These are phyloP conservation scores for Hecatera dysodea DNA, from an alignment of 2,888 invertebrate genomes.

Conservation along the genomic window DNA sequence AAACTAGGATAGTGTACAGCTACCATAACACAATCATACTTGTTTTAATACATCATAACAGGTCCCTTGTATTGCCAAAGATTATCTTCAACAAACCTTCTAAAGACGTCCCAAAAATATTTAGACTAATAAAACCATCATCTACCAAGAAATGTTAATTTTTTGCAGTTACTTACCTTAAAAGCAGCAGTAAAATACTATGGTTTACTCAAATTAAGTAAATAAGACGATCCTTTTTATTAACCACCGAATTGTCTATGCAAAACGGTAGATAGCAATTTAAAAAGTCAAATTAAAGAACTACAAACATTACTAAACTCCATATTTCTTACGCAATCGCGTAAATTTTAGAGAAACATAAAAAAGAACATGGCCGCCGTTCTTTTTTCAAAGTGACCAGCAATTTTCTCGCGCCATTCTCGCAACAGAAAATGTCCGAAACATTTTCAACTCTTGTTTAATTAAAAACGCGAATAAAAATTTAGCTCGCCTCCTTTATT, in stretches of 20 bases:
- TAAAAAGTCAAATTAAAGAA: constrained; percentile 1
- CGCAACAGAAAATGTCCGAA: constrained; percentile 83
- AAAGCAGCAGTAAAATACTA: background rate
- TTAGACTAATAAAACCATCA: background rate
- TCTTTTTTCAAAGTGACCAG: constrained; percentile 62
- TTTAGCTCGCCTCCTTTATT: constrained; percentile 83
- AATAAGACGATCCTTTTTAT: background rate
- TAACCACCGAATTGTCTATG: background rate
- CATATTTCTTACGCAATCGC: constrained; percentile 27
- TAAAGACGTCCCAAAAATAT: no score
- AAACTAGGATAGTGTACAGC: no score
- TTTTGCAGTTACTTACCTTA: background rate
- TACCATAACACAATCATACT: no score
- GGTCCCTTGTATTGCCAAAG: no score
- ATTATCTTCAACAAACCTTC: no score
- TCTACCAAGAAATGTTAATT: background rate
- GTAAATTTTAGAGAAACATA: constrained; percentile 42
- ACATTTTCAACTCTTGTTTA: constrained; percentile 83
- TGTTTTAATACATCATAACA: no score
- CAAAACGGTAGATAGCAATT: constrained; percentile 2
- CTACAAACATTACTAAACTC: constrained; percentile 10
- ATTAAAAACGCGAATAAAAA: constrained; percentile 90
- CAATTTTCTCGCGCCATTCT: constrained; percentile 70
- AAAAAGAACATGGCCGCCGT: constrained; percentile 49
- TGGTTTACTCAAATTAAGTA: background rate